Evolutionary conservation across 2,888 invertebrate genomes (phyloP).

Genomic region (Leucophora obtusa): DNA sequence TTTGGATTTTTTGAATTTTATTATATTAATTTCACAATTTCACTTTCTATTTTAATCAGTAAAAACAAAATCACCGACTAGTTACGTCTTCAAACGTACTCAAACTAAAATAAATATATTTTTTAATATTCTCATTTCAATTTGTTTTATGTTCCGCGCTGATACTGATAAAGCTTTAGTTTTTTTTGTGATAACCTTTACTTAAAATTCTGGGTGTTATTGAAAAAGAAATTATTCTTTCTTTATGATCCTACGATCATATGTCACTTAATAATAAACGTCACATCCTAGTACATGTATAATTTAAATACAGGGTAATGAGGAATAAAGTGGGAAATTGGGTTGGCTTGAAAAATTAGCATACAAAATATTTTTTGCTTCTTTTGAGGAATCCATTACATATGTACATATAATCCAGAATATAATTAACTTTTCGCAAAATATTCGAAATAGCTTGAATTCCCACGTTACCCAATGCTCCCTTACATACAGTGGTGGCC

Average conservation of each 20-base stretch:
- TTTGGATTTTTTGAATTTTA: slow-evolving; percentile 6
- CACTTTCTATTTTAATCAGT: slow-evolving; percentile 10
- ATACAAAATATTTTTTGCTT: no score
- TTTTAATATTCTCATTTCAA: slow-evolving; percentile 9
- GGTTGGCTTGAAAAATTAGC: no score
- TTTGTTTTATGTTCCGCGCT: background rate
- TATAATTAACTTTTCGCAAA: no score
- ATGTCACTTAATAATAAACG: no score
- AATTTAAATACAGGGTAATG: no score
- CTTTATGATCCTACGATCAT: background rate
- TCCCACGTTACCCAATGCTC: no score
- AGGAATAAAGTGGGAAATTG: no score
- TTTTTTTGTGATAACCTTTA: slow-evolving; percentile 44
- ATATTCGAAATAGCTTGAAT: no score
- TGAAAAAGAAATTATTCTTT: background rate
- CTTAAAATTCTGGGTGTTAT: background rate
- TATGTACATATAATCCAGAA: no score
- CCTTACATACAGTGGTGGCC: no score
- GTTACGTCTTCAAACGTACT: background rate
- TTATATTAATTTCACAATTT: slow-evolving; percentile 9
- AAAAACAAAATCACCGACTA: background rate
- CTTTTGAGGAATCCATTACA: no score
- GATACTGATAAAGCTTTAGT: slow-evolving; percentile 32
- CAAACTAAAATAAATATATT: background rate
- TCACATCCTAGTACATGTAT: no score